phyloP scores from a whole-genome alignment of 2,797 vertebrate genomes.

The Nyctibius grandis region DNA sequence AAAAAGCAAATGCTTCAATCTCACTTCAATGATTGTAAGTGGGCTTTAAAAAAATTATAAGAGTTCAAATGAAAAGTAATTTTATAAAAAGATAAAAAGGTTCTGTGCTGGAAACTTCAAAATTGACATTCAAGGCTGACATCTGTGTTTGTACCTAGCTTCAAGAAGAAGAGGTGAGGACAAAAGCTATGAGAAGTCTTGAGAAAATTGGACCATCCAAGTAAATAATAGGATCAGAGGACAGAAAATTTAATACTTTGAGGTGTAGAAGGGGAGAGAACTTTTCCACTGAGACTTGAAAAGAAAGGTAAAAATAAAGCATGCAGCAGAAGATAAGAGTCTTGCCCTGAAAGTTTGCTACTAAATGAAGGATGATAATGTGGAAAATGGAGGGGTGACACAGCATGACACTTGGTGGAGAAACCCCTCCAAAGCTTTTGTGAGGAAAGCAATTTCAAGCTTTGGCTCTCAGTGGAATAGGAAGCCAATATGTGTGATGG shows the following conservation, averaged over 20 bases:
- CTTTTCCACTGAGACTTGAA: not conserved
- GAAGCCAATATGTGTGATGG: fast-evolving
- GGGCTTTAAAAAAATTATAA: not conserved
- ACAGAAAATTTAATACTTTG: not conserved
- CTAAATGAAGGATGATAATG: not conserved
- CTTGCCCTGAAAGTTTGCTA: not conserved
- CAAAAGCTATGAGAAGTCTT: not conserved
- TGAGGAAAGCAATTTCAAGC: not conserved
- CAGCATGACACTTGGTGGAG: not conserved
- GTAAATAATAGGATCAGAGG: not conserved
- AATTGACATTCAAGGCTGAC: not conserved
- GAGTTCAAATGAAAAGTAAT: not conserved
- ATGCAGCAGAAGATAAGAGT: not conserved
- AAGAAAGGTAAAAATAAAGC: not conserved
- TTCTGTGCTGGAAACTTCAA: not conserved
- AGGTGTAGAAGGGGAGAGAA: not conserved
- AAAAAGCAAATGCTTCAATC: not conserved
- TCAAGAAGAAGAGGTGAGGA: not conserved
- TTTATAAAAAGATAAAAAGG: not conserved
- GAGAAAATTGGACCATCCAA: not conserved
- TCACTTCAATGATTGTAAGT: not conserved
- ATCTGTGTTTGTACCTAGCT: not conserved
- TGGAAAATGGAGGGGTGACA: not conserved
- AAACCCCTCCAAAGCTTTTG: not conserved
- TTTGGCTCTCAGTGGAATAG: not conserved